Conservation (phyloP, 2,888 invertebrate genomes). For the Tetanocera ferruginea region DNA sequence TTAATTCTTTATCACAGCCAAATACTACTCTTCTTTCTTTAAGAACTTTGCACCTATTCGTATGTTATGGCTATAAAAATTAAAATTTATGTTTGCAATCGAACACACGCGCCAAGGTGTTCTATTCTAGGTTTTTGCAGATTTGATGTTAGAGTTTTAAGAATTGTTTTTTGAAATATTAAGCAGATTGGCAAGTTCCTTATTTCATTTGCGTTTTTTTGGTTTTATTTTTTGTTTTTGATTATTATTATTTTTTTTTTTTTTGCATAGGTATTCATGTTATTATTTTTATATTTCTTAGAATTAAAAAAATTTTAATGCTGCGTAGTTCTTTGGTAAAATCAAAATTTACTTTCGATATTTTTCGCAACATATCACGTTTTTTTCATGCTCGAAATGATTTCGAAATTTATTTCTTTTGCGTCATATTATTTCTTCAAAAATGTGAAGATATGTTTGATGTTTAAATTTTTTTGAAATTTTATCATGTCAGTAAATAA, state of each 20-base stretch:
- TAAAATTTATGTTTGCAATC: neutral
- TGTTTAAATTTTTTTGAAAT: no score
- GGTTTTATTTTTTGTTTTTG: neutral
- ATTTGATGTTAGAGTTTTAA: neutral
- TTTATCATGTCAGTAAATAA: no score
- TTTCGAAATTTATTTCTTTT: no score
- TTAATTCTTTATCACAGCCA: neutral
- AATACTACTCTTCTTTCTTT: neutral
- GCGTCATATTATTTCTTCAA: no score
- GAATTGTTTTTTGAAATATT: no score
- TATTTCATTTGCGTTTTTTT: neutral
- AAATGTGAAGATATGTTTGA: no score
- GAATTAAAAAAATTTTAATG: neutral
- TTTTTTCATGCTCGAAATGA: neutral
- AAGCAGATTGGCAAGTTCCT: neutral
- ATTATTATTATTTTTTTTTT: neutral
- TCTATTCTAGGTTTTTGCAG: neutral
- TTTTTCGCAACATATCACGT: constrained; percentile 19
- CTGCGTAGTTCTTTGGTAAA: neutral
- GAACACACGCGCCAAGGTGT: neutral
- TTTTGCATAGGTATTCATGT: neutral
- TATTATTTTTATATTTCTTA: neutral
- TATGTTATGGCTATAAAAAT: neutral
- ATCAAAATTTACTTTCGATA: no score
- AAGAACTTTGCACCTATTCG: neutral